Evolutionary conservation across 2,888 invertebrate genomes (phyloP).

Genomic region (Tetragonisca angustula): DNA sequence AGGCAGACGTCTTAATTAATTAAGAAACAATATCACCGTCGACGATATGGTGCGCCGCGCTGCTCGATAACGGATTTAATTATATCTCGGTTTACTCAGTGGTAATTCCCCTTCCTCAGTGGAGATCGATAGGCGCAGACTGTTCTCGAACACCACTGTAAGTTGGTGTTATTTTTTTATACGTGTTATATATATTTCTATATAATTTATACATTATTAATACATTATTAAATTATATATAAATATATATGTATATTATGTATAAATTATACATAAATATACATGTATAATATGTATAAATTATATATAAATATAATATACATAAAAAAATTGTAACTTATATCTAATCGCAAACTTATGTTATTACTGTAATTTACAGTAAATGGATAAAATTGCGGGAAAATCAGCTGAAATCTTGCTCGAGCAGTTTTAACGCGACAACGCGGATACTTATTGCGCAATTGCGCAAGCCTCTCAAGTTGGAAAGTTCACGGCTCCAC

Average conservation of each 20-base stretch:
- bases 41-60: not conserved
- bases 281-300: too few relatives aligned
- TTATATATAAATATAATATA: too few relatives aligned
- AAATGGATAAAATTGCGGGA: not conserved
- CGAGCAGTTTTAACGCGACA: not conserved
- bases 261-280: too few relatives aligned
- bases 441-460: not conserved
- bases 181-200: too few relatives aligned
- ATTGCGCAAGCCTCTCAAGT: not conserved
- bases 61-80: conserved; percentile 28
- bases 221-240: too few relatives aligned
- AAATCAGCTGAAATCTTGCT: conserved; percentile 2
- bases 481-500: not conserved
- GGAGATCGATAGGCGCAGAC: not conserved
- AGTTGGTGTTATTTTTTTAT: not conserved
- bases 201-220: too few relatives aligned
- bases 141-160: not conserved
- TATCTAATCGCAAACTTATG: too few relatives aligned
- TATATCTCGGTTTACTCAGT: not conserved
- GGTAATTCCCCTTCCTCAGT: too few relatives aligned
- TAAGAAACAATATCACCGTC: conserved; percentile 33
- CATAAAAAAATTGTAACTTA: too few relatives aligned
- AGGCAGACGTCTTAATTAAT: conserved; percentile 48
- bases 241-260: too few relatives aligned
- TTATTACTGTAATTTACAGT: not conserved